Conservation (phyloP, 2,113 vertebrate genomes). For the Cavia porcellus region DNA sequence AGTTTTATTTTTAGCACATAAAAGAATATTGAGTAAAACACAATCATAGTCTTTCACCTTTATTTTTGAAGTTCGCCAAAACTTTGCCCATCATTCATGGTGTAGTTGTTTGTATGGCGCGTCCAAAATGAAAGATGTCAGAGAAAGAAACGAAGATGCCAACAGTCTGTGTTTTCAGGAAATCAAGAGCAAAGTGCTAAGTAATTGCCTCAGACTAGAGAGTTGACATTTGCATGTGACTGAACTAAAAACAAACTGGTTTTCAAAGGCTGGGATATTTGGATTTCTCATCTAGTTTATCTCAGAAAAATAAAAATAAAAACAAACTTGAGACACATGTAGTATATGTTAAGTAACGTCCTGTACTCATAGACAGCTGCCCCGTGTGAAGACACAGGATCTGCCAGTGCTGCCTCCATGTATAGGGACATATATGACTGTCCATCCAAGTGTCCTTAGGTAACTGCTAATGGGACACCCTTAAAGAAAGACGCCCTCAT, state of each 20-base stretch:
- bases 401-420: background rate
- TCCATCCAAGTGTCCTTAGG: background rate
- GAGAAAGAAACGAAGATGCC: slow-evolving; percentile 26
- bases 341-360: background rate
- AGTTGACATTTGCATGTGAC: background rate
- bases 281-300: slow-evolving; percentile 6
- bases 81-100: background rate
- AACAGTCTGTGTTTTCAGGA: slow-evolving; percentile 21
- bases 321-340: background rate
- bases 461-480: background rate
- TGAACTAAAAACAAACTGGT: background rate
- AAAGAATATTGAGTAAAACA: slow-evolving; percentile 9
- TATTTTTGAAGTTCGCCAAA: slow-evolving; percentile 39
- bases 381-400: background rate
- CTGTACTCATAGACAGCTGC: background rate
- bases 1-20: slow-evolving; percentile 31
- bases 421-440: background rate
- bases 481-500: background rate
- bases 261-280: background rate
- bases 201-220: slow-evolving; percentile 19
- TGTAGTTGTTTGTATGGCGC: slow-evolving; percentile 11
- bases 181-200: slow-evolving; percentile 47
- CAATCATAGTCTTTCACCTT: slow-evolving; percentile 29
- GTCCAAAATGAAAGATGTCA: slow-evolving; percentile 45
- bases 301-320: background rate